Base-by-base conservation (phyloP, 2,113 vertebrate species). In the Eudyptes chrysolophus region DNA sequence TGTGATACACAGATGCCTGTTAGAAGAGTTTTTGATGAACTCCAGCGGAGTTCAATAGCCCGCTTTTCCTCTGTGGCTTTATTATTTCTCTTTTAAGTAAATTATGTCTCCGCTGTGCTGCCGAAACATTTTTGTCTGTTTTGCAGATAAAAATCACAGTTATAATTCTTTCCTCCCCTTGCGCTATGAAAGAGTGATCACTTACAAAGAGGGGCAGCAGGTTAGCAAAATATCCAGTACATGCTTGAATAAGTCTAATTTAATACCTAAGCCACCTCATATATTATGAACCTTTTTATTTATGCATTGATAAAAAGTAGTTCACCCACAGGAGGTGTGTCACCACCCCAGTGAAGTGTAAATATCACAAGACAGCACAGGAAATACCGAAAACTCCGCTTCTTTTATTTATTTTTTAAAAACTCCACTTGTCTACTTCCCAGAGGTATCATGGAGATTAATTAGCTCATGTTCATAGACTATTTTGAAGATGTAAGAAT, bases 61-160 rank as follows among this genome's bases (percentile, higher is more conserved):
- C 11, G 42, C 58, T 97, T 96, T 64, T 71, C 87, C 95, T 97
- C 70, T 86, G 61, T 66, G 70, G 57, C 76, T 87, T 87, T 80
- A 72, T 72, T 94, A 94, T 52, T 90, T 66, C 77, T 83, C 65
- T 90, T 96, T 77, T 84, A 80, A 93, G 81, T 76, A 93, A 97
- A 81, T 65, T 36, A 88, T 58, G 70, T 83, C 85, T 83, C 92
- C 84, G 64, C 57, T 89, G 52, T 60, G 71, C 87, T 90, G 79
- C 46, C 16, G 52, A 81, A 87, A 94, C n/a, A 6, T 49, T 79
- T 94, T 90, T 93, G 66, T 61, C 76, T 86, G n/a, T 62, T 97
- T 52, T 92, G 42, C 74, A 92, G 57, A 93, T 79, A 89, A 77
- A 96, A 96, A 95, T 66, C 94, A 58, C 2, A 8, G 64, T 29